Percentiles rank a stretch among this genome's conserved stretches.
These are phyloP conservation scores for Cephus spinipes DNA, from an alignment of 2,888 invertebrate genomes.

Conservation along the genomic window DNA sequence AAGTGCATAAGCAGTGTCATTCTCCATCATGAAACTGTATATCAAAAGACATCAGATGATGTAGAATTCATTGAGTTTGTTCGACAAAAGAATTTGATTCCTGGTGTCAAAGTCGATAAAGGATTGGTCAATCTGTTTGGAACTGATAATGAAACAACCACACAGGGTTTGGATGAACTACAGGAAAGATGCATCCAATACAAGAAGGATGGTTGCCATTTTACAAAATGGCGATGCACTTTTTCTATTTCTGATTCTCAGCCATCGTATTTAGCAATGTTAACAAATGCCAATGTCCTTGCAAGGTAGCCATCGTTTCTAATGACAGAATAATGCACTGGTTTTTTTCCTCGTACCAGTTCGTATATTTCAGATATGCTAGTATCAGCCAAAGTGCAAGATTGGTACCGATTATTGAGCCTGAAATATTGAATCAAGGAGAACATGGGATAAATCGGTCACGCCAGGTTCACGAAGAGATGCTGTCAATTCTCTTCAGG, in stretches of 20 bases:
- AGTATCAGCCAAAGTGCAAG: constrained; percentile 73
- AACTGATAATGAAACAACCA: constrained; percentile 72
- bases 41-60: constrained; percentile 74
- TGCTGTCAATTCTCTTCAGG: constrained; percentile 45
- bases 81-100: constrained; percentile 69
- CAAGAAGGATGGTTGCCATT: constrained; percentile 73
- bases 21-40: constrained; percentile 76
- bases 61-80: constrained; percentile 69
- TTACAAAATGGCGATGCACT: constrained; percentile 76
- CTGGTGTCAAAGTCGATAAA: constrained; percentile 75
- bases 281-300: constrained; percentile 73
- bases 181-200: constrained; percentile 73
- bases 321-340: not conserved
- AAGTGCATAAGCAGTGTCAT: constrained; percentile 74
- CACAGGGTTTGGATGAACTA: constrained; percentile 74
- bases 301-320: constrained; percentile 63
- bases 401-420: constrained; percentile 78
- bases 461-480: constrained; percentile 67
- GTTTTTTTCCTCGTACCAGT: not conserved
- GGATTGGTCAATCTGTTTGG: constrained; percentile 74
- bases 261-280: constrained; percentile 71
- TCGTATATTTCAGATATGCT: constrained; percentile 65
- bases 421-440: constrained; percentile 72
- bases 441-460: constrained; percentile 72
- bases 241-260: constrained; percentile 70